Evolutionary conservation across 2,797 vertebrate genomes (phyloP).

Genomic region (Austrolebias charrua): DNA sequence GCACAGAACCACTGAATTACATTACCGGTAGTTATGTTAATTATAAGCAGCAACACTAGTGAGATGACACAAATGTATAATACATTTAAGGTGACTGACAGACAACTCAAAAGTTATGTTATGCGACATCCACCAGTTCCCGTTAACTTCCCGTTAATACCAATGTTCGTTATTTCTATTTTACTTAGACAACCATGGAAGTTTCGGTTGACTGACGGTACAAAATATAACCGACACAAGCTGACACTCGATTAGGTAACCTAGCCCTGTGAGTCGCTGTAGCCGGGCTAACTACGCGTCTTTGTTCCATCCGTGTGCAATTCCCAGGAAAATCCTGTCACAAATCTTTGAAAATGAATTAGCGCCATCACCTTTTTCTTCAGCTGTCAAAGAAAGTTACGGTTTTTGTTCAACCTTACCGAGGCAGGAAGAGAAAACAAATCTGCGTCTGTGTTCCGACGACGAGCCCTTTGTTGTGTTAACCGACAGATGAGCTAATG

Average conservation of each 20-base stretch:
- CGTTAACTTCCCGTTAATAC: too few species aligned
- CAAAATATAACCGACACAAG: slow-evolving; percentile 23
- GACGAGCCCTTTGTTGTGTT: slow-evolving; percentile 61
- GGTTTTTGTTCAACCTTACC: rapidly evolving
- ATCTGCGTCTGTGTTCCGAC: slow-evolving; percentile 1
- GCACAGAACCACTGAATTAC: not conserved
- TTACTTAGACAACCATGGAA: too few species aligned
- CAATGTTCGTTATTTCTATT: rapidly evolving
- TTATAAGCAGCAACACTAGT: not conserved
- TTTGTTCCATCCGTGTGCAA: slow-evolving; percentile 64
- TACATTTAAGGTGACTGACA: not conserved
- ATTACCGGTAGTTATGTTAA: not conserved
- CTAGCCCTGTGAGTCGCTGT: slow-evolving; percentile 45
- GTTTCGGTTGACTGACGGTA: not conserved
- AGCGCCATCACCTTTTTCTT: rapidly evolving
- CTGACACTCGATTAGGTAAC: slow-evolving; percentile 20
- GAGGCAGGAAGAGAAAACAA: not conserved
- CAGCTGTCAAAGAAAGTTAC: rapidly evolving
- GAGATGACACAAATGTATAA: not conserved
- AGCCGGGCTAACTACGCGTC: slow-evolving; percentile 50
- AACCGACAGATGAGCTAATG: slow-evolving; percentile 40
- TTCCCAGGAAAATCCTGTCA: not conserved
- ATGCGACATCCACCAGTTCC: not conserved
- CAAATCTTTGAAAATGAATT: rapidly evolving
- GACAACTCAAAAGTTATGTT: not conserved